phyloP scores from a whole-genome alignment of 1,140 invertebrate genomes.

The Theocolax elegans region DNA sequence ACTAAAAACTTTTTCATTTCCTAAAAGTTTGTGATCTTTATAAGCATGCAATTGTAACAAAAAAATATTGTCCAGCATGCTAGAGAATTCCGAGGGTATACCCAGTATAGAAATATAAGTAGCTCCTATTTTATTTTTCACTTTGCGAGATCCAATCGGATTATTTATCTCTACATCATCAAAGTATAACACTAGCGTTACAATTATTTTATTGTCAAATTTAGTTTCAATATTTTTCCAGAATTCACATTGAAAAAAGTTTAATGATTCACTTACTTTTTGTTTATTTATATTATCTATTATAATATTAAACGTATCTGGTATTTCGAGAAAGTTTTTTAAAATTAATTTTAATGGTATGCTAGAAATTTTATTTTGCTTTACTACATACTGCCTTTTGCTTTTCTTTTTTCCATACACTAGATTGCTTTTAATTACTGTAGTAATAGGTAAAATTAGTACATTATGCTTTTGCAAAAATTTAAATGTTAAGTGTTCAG shows the following conservation, averaged over 20 bases:
- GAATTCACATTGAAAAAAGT: conserved; percentile 28
- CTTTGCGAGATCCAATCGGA: conserved; percentile 39
- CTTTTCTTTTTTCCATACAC: not conserved
- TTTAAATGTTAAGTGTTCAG: conserved; percentile 2
- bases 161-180: conserved; percentile 41
- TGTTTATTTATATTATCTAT: conserved; percentile 17
- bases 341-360: conserved; percentile 30
- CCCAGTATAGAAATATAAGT: conserved; percentile 28
- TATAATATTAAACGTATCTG: conserved; percentile 15
- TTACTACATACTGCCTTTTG: not conserved
- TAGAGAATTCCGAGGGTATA: conserved; percentile 30
- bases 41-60: conserved; percentile 33
- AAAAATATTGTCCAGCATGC: conserved; percentile 42
- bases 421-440: not conserved
- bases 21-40: conserved; percentile 32
- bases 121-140: conserved; percentile 37
- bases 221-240: conserved; percentile 24
- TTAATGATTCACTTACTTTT: not conserved
- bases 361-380: not conserved
- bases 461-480: not conserved
- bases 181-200: conserved; percentile 37
- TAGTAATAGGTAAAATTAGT: not conserved
- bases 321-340: conserved; percentile 37
- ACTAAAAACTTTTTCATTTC: conserved; percentile 31
- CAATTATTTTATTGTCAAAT: conserved; percentile 18